Conservation (phyloP, 2,888 invertebrate genomes). For the Ophion costatus region DNA sequence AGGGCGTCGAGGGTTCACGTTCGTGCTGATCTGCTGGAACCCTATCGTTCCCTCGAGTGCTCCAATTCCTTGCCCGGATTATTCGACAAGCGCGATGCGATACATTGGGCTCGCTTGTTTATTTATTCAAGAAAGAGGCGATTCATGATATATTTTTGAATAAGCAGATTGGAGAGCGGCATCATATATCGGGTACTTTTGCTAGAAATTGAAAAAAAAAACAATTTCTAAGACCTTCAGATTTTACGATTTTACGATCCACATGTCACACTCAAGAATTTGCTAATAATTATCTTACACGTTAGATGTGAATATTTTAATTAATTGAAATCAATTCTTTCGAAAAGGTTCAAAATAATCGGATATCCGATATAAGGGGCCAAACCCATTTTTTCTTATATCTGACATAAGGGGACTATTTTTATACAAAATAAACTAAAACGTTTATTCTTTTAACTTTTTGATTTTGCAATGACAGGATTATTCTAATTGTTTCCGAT, state of each 20-base stretch:
- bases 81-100: neutral
- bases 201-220: neutral
- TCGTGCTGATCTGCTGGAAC: neutral
- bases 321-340: too few relatives aligned
- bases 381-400: too few relatives aligned
- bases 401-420: too few relatives aligned
- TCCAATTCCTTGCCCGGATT: neutral
- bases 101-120: neutral
- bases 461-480: neutral
- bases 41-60: neutral
- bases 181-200: too few relatives aligned
- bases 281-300: too few relatives aligned
- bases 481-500: neutral
- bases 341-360: too few relatives aligned
- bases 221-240: neutral
- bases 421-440: too few relatives aligned
- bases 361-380: too few relatives aligned
- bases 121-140: neutral
- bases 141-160: neutral
- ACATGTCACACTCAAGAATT: neutral
- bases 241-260: neutral
- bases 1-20: neutral
- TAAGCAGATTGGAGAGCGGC: too few relatives aligned
- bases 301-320: too few relatives aligned
- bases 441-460: neutral